These are phyloP conservation scores for Macheiramphus alcinus DNA, from an alignment of 2,113 vertebrate genomes.

Conservation along the genomic window DNA sequence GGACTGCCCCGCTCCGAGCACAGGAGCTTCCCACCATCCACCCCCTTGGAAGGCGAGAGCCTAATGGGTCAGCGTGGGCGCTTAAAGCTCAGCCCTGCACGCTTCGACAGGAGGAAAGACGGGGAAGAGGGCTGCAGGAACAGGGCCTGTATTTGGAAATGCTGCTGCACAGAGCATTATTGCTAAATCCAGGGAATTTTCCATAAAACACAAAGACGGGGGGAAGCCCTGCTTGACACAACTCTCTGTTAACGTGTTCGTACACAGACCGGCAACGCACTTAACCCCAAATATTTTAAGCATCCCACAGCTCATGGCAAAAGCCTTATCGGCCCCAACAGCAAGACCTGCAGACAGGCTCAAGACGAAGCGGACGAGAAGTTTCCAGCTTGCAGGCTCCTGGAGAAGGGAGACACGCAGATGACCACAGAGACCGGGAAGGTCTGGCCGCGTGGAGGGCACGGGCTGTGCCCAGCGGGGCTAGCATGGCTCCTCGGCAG, in stretches of 20 bases:
- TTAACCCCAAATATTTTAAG: neutral
- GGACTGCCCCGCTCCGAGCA: neutral
- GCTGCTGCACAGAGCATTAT: neutral
- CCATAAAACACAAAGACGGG: neutral
- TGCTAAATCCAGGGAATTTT: neutral
- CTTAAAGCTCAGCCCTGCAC: neutral
- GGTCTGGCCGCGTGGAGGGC: accelerated
- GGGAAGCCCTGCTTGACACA: neutral
- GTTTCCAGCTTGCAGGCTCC: neutral
- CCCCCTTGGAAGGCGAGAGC: accelerated
- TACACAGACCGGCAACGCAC: neutral
- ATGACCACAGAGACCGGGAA: accelerated
- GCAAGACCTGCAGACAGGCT: neutral
- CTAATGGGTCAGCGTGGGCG: accelerated
- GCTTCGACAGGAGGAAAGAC: accelerated
- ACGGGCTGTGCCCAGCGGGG: neutral
- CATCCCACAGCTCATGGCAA: neutral
- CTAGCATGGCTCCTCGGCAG: neutral
- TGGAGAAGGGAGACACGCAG: neutral
- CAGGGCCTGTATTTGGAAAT: neutral
- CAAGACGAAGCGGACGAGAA: accelerated
- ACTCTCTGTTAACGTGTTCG: accelerated
- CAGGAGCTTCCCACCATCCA: neutral
- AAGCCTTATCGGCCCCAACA: accelerated
- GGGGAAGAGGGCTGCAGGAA: accelerated